Conservation (phyloP, 2,113 vertebrate species). For the Panthera tigris region DNA sequence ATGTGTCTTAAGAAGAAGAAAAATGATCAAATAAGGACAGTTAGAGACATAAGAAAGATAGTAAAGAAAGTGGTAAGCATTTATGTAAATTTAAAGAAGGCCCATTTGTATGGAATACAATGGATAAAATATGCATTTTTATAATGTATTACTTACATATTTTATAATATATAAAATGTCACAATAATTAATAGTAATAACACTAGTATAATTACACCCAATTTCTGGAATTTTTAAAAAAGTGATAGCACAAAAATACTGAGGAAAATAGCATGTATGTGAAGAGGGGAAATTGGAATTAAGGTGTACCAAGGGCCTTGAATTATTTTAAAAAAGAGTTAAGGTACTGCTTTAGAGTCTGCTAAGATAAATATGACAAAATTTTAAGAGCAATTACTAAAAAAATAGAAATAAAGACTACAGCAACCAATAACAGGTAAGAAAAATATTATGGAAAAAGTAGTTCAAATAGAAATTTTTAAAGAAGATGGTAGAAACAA, state of each 20-base stretch:
- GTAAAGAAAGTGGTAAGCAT: background rate
- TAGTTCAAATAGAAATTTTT: background rate
- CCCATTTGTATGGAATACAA: background rate
- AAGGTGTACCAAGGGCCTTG: background rate
- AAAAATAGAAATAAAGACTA: background rate
- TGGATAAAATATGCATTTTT: background rate
- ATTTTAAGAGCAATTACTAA: background rate
- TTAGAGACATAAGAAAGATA: background rate
- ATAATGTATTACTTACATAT: background rate
- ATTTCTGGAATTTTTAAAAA: background rate
- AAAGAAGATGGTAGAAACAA: conserved; percentile 31
- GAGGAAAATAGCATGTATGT: background rate
- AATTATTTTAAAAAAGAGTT: background rate
- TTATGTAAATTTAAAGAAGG: background rate
- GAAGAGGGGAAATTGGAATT: background rate
- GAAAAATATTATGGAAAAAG: background rate
- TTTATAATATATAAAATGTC: background rate
- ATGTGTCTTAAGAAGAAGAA: conserved; percentile 26
- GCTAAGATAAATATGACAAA: background rate
- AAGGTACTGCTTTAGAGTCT: background rate
- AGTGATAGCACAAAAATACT: background rate
- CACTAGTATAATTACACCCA: background rate
- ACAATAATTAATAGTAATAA: background rate
- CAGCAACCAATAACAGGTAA: background rate
- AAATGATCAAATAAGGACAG: background rate